These are phyloP conservation scores for Hephaestus fuliginosus DNA, from an alignment of 2,797 vertebrate species.

Conservation along the genomic window DNA sequence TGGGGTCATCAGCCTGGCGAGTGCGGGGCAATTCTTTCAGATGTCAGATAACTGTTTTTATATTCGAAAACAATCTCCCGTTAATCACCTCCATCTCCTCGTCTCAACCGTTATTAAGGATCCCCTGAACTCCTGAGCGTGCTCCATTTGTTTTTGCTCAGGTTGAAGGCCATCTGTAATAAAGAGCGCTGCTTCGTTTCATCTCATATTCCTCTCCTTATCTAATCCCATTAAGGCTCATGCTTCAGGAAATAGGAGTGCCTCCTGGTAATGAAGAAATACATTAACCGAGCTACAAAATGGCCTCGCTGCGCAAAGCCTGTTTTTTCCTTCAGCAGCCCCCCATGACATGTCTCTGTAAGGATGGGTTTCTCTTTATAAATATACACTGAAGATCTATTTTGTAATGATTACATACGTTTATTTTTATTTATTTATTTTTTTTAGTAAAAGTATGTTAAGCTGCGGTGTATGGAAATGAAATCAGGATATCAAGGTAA, in stretches of 20 bases:
- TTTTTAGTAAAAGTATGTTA: background rate
- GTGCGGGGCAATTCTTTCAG: background rate
- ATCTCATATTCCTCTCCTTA: constrained; percentile 71
- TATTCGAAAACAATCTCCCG: constrained; percentile 40
- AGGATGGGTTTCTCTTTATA: constrained; percentile 43
- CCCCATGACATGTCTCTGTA: constrained; percentile 32
- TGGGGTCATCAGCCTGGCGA: constrained; percentile 22
- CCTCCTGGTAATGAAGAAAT: constrained; percentile 79
- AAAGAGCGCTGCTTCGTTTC: constrained; percentile 68
- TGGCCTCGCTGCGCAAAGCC: constrained; percentile 49
- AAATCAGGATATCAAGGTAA: constrained; percentile 46
- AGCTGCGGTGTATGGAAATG: constrained; percentile 11
- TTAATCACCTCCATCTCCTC: constrained; percentile 47
- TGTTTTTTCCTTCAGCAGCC: constrained; percentile 61
- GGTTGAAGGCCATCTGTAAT: constrained; percentile 74
- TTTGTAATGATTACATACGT: constrained; percentile 28
- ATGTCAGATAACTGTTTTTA: constrained; percentile 41
- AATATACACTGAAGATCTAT: constrained; percentile 17
- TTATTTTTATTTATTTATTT: background rate
- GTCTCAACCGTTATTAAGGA: constrained; percentile 42
- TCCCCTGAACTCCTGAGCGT: constrained; percentile 48
- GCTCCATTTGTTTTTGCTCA: constrained; percentile 62
- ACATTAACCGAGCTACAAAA: constrained; percentile 72
- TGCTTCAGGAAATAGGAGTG: constrained; percentile 76
- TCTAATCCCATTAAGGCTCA: constrained; percentile 80